Conservation (phyloP, 2,113 vertebrate genomes). For the Phainopepla nitens region DNA sequence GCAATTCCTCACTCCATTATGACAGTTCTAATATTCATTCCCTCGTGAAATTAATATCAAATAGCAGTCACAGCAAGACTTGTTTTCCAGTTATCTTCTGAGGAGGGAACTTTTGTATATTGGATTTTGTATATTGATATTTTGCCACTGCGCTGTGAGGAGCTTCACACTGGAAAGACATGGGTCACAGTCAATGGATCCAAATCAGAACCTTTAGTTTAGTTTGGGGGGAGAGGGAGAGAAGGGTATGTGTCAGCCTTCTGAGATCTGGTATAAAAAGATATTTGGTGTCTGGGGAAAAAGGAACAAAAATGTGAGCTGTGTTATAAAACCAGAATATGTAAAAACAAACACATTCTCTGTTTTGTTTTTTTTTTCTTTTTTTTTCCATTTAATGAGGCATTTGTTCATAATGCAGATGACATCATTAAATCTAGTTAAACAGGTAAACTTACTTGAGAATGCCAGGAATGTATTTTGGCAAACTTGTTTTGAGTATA, state of each 20-base stretch:
- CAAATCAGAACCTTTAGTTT: not conserved
- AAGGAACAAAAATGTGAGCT: not conserved
- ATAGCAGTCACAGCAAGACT: not conserved
- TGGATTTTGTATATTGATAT: not conserved
- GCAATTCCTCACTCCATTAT: not conserved
- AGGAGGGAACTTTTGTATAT: not conserved
- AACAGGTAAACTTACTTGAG: not conserved
- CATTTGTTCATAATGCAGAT: not conserved
- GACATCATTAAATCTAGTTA: not conserved
- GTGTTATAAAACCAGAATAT: not conserved
- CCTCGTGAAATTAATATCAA: constrained; percentile 42
- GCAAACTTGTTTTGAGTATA: not conserved
- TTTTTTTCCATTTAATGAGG: not conserved
- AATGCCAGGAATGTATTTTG: not conserved
- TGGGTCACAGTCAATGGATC: not conserved
- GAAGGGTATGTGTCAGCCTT: not conserved
- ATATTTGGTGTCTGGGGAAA: not conserved
- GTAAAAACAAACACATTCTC: not conserved
- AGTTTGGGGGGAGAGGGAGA: not conserved
- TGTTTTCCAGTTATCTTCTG: not conserved
- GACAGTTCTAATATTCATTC: constrained; percentile 16
- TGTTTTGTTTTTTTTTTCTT: not conserved
- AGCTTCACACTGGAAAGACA: not conserved
- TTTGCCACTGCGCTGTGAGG: not conserved
- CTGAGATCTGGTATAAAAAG: not conserved